Evolutionary conservation across 2,797 vertebrate genomes (phyloP).

Genomic region (Manis pentadactyla): DNA sequence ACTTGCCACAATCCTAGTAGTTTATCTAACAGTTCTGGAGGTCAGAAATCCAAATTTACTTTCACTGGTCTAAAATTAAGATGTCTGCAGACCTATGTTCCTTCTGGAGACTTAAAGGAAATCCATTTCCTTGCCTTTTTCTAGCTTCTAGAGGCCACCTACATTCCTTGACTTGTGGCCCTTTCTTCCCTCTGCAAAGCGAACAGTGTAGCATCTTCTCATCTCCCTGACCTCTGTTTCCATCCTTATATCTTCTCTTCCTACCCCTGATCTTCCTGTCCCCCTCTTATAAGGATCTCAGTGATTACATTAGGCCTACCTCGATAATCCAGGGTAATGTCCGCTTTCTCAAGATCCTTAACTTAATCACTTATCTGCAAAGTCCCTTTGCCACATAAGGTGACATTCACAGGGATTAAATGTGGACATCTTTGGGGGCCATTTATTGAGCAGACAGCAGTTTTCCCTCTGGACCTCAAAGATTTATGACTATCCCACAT

Average conservation of each 20-base stretch:
- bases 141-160: not conserved
- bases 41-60: not conserved
- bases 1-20: not conserved
- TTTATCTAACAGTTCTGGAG: not conserved
- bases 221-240: not conserved
- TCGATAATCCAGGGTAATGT: not conserved
- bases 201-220: not conserved
- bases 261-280: not conserved
- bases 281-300: not conserved
- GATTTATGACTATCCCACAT: not conserved
- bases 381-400: not conserved
- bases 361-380: not conserved
- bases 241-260: not conserved
- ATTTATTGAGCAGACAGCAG: not conserved
- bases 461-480: not conserved
- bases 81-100: not conserved
- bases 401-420: not conserved
- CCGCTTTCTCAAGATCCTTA: not conserved
- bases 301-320: not conserved
- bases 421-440: not conserved
- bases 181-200: not conserved
- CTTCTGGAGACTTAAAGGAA: not conserved
- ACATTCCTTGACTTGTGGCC: not conserved
- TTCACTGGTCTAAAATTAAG: not conserved
- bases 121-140: not conserved